phyloP scores from a whole-genome alignment of 2,797 vertebrate species.

The Cirrhinus mrigala region DNA sequence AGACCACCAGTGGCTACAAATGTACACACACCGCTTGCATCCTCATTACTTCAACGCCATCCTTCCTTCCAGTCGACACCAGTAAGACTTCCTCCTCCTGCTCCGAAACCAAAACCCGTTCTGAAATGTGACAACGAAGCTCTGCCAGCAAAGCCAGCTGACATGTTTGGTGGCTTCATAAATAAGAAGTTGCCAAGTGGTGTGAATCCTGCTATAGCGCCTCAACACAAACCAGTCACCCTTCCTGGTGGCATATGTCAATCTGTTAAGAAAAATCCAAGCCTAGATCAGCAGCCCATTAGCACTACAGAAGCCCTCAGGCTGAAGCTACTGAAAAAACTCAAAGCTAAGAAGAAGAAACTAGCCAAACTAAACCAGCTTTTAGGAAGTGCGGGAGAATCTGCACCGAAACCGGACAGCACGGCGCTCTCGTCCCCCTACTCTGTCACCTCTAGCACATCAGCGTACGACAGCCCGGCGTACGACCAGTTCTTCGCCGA shows the following conservation, averaged over 20 bases:
- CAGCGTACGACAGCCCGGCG: conserved; percentile 67
- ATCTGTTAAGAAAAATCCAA: conserved; percentile 52
- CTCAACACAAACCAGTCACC: conserved; percentile 11
- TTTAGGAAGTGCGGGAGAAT: conserved; percentile 57
- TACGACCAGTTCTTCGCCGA: conserved; percentile 84
- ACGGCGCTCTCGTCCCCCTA: conserved; percentile 71
- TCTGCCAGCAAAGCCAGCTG: conserved; percentile 82
- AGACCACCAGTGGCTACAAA: conserved; percentile 23
- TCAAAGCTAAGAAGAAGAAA: conserved; percentile 93
- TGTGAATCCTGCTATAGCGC: not conserved
- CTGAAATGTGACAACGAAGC: conserved; percentile 54
- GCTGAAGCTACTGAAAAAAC: conserved; percentile 87
- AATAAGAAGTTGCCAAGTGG: conserved; percentile 62
- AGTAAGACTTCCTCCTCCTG: not conserved
- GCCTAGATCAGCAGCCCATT: conserved; percentile 53
- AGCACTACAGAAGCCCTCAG: conserved; percentile 83
- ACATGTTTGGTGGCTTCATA: conserved; percentile 85
- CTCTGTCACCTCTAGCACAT: conserved; percentile 70
- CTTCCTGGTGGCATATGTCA: not conserved
- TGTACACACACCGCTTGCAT: conserved; percentile 28
- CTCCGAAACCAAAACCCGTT: conserved; percentile 50
- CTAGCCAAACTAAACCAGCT: conserved; percentile 84
- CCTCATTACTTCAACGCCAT: conserved; percentile 68
- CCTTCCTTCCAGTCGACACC: conserved; percentile 66
- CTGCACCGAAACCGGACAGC: conserved; percentile 74